Evolutionary conservation across 2,888 invertebrate genomes (phyloP), one percentile per base, ranked within the genome.

Genomic region (Boloria euphrosyne): DNA sequence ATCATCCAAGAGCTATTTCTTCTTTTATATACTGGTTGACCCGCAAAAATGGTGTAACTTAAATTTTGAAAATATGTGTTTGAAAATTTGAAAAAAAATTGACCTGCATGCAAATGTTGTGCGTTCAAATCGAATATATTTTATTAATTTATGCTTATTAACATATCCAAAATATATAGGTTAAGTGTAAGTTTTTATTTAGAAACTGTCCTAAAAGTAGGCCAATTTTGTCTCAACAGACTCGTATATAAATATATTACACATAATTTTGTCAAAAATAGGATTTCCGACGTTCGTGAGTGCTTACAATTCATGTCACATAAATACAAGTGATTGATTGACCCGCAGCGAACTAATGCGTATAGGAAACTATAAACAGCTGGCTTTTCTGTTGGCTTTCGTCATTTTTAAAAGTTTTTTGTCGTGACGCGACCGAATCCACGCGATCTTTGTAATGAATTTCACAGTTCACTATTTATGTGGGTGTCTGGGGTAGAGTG

Each of bases 291-390:
- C 73, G 76, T 79, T 78, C 76, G 77, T 75, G 75, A 69, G 69
- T 68, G 77, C 57, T 74, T 75, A 82, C 81, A 81, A 81, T 83
- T 84, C 80, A 83, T 86, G 90, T 89, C 89, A 89, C 89, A 89
- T 90, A 90, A 90, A 89, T 84, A 85, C 81, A 71, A 76, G 85
- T 90, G 90, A 91, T 91, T 89, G 90, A 91, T 91, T 86, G 88
- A 82, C 88, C 89, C 87, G 87, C 88, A 90, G 84, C 80, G 85
- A 74, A 82, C 86, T 86, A 86, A 87, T 88, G 88, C 79, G 83
- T 79, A 82, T 84, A 86, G 86, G 87, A 87, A 88, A 83, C 84
- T 80, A 87, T 90, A 88, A 90, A 89, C 90, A 90, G 88, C 88
- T 89, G 90, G 78, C 81, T 76, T 81, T 81, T 79, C 78, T 77